Conservation (phyloP, 2,797 vertebrate genomes). For the Scolopax bukidnonensis region DNA sequence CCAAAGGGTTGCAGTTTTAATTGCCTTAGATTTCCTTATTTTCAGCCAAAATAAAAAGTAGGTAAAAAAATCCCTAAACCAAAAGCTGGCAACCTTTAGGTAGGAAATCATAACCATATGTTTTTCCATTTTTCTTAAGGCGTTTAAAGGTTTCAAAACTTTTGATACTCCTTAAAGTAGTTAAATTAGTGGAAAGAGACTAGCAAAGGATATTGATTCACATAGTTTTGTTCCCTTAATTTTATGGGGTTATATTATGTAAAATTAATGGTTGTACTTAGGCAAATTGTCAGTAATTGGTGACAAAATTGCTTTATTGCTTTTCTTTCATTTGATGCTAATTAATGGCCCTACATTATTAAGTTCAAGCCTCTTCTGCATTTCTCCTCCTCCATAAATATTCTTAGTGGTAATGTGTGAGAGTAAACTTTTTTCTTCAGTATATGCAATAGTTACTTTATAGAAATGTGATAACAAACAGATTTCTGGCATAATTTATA, state of each 20-base stretch:
- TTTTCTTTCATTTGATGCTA: slow-evolving; percentile 77
- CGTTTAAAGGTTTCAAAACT: slow-evolving; percentile 10
- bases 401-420: slow-evolving; percentile 7
- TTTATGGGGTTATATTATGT: slow-evolving; percentile 72
- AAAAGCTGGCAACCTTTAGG: not conserved
- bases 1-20: not conserved
- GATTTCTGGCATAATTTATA: not conserved
- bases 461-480: not conserved
- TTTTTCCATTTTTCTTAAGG: slow-evolving; percentile 20
- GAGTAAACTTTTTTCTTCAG: slow-evolving; percentile 12
- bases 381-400: slow-evolving; percentile 60
- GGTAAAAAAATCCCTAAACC: not conserved
- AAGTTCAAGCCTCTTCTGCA: slow-evolving; percentile 43
- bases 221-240: slow-evolving; percentile 64
- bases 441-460: not conserved
- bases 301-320: slow-evolving; percentile 79
- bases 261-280: slow-evolving; percentile 78
- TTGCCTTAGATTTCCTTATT: not conserved
- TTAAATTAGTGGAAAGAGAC: slow-evolving; percentile 46
- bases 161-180: slow-evolving; percentile 37
- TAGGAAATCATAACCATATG: slow-evolving; percentile 1
- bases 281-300: slow-evolving; percentile 80
- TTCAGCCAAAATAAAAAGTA: not conserved
- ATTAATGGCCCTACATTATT: slow-evolving; percentile 70
- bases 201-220: slow-evolving; percentile 64